Base-by-base conservation (phyloP, 1,140 invertebrate species). In the Hylyphantes graminicola region DNA sequence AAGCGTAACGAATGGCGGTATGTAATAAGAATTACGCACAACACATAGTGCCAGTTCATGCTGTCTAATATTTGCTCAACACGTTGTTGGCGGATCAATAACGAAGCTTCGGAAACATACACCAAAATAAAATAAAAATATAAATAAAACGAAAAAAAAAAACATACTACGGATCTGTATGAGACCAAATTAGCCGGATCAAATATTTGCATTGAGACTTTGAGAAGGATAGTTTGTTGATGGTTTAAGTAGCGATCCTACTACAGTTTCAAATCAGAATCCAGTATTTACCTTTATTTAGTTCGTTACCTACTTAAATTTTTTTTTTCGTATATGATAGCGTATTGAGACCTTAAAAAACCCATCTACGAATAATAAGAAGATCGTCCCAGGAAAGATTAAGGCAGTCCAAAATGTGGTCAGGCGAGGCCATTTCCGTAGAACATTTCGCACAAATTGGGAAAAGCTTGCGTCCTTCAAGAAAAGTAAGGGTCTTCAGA, bases 31-130 rank as follows among this genome's bases (percentile, higher is more conserved):
- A 70, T 15, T 51, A 70, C 15, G 15, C 67, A n/a, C 53, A 51
- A 51, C 53, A 15, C 67, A 7, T 50, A 10, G 10, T n/a, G n/a
- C 67, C 53, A 51, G 50, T 51, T 50, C 67, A 70, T n/a, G 67
- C 51, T 10, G 53, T 70, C 67, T 70, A 70, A 70, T 70, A 70
- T 70, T 70, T 70, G 67, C 67, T 51, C n/a, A 70, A 70, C 67
- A 70, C 67, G 67, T 70, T 70, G 53, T 70, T 13, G 48, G 11
- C 48, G 12, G 67, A 70, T 70, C 67, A 70, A 70, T 70, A 70
- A n/a, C 67, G n/a, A 12, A 9, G 35, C 35, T 5, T 35, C 35
- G 35, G 35, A 35, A 35, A 35, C 35, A 35, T 1, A 35, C 35
- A 35, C 35, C 35, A 35, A 35, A 35, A 35, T 35, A 35, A 35